Conservation (phyloP, 1,140 invertebrate genomes). For the Papilio machaon region DNA sequence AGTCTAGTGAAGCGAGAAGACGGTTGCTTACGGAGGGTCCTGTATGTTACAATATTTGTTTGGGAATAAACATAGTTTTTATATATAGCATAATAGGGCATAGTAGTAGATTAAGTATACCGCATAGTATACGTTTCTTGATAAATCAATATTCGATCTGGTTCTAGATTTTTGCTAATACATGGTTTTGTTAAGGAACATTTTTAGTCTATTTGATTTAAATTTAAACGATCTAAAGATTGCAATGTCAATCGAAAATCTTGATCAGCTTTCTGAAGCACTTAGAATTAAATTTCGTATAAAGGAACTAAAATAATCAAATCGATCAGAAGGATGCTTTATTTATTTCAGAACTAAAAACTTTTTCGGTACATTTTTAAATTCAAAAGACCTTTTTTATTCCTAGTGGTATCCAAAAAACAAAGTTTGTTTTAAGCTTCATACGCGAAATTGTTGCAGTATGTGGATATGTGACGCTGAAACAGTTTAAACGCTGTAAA, state of each 20-base stretch:
- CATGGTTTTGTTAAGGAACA: too few relatives aligned
- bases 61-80: background rate
- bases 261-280: too few relatives aligned
- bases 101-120: background rate
- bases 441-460: conserved; percentile 44
- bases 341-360: too few relatives aligned
- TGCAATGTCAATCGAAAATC: too few relatives aligned
- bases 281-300: too few relatives aligned
- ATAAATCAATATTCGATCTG: too few relatives aligned
- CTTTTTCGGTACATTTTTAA: too few relatives aligned
- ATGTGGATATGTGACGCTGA: conserved; percentile 50
- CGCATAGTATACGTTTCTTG: background rate
- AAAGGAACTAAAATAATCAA: too few relatives aligned
- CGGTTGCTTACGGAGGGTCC: background rate
- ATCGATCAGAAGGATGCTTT: too few relatives aligned
- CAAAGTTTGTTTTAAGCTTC: conserved; percentile 58
- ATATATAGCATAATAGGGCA: background rate
- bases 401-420: conserved; percentile 38
- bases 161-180: too few relatives aligned
- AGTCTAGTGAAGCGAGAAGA: conserved; percentile 22
- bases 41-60: conserved; percentile 2
- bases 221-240: too few relatives aligned
- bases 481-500: conserved; percentile 62
- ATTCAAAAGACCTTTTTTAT: background rate
- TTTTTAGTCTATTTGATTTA: too few relatives aligned